Conservation (phyloP, 2,113 vertebrate species). For the Motacilla tschutschensis region DNA sequence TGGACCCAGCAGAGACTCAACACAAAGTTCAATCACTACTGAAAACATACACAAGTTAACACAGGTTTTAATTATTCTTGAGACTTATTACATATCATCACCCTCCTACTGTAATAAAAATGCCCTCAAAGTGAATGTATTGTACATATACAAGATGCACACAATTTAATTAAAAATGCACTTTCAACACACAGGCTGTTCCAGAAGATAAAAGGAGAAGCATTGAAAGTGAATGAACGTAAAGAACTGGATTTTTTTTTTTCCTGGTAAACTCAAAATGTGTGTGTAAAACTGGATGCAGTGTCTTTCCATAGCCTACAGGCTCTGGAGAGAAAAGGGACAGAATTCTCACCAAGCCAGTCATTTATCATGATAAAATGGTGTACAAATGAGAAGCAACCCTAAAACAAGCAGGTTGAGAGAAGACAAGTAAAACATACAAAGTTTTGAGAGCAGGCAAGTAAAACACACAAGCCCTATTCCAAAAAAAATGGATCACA, state of each 20-base stretch:
- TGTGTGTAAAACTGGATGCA: neutral
- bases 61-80: constrained; percentile 53
- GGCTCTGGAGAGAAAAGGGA: neutral
- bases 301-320: neutral
- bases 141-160: constrained; percentile 20
- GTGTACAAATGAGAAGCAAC: neutral
- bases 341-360: neutral
- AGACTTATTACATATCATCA: constrained; percentile 40
- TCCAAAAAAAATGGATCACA: neutral
- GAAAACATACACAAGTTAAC: constrained; percentile 41
- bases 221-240: neutral
- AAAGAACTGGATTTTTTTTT: neutral
- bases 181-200: constrained; percentile 17
- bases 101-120: constrained; percentile 24
- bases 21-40: constrained; percentile 25
- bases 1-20: constrained; percentile 20
- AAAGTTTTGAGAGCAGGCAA: neutral
- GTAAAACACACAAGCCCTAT: neutral
- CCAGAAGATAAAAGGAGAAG: constrained; percentile 18
- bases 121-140: constrained; percentile 17
- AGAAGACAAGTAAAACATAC: neutral
- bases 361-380: neutral
- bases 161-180: constrained; percentile 39
- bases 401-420: neutral
- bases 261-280: neutral